Percentiles rank a stretch among this genome's conserved stretches.
These are phyloP conservation scores for Myodes glareolus DNA, from an alignment of 2,113 vertebrate genomes.

Conservation along the genomic window DNA sequence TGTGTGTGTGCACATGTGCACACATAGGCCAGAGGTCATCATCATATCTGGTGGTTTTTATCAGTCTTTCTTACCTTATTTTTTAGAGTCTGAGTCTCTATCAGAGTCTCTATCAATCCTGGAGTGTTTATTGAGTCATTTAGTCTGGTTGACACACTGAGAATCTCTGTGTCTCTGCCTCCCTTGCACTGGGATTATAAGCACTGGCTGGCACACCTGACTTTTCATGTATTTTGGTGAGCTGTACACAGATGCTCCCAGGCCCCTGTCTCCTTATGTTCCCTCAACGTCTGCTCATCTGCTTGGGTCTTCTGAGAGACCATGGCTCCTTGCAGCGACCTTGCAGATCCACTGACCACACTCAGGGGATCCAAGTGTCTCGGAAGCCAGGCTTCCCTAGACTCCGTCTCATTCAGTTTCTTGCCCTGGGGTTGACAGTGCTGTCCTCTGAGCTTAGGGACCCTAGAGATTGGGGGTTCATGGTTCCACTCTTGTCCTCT, in stretches of 20 bases:
- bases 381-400: not conserved
- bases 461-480: not conserved
- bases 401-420: not conserved
- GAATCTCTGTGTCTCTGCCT: not conserved
- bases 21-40: not conserved
- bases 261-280: not conserved
- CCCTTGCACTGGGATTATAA: too few species aligned
- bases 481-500: not conserved
- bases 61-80: not conserved
- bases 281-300: not conserved
- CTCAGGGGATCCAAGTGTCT: not conserved
- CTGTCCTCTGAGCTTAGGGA: not conserved
- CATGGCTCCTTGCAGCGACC: not conserved
- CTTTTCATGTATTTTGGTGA: not conserved
- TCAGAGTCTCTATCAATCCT: too few species aligned
- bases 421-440: not conserved
- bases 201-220: not conserved
- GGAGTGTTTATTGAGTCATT: not conserved
- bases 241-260: not conserved
- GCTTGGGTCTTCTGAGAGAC: not conserved
- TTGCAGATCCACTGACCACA: not conserved
- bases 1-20: not conserved
- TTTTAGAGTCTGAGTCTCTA: not conserved
- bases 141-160: not conserved
- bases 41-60: not conserved